phyloP scores from a whole-genome alignment of 2,113 vertebrate species.

The Actenoides hombroni region DNA sequence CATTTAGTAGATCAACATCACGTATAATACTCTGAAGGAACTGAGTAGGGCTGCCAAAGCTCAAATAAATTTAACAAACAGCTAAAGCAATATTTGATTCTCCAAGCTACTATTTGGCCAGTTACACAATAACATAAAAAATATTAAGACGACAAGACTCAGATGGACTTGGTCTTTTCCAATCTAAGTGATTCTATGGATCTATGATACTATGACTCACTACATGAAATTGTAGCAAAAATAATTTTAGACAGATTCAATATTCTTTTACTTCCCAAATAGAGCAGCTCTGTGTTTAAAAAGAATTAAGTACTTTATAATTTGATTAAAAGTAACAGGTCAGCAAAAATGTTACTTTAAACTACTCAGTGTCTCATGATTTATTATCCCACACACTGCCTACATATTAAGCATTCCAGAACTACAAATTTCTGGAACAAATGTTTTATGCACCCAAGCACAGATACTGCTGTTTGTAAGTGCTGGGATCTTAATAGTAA shows the following conservation, averaged over 20 bases:
- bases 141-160: background rate
- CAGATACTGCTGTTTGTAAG: background rate
- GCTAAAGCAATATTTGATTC: background rate
- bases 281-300: background rate
- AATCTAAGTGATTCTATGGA: background rate
- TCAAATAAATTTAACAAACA: background rate
- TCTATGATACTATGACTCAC: background rate
- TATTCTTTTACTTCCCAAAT: background rate
- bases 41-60: background rate
- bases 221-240: background rate
- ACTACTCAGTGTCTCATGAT: background rate
- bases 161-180: background rate
- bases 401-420: constrained; percentile 29
- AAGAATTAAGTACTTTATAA: background rate
- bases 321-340: background rate
- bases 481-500: background rate
- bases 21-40: background rate
- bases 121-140: background rate
- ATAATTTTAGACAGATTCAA: background rate
- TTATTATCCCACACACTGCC: constrained; percentile 36
- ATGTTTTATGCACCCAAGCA: background rate
- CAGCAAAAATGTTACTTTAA: constrained; percentile 31
- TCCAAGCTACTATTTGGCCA: background rate
- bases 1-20: background rate
- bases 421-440: constrained; percentile 11